A percentile compares a stretch with the other conserved stretches of the same genome.
These are phyloP conservation scores for Acropternis orthonyx DNA, from an alignment of 2,797 vertebrate species.

Conservation along the genomic window DNA sequence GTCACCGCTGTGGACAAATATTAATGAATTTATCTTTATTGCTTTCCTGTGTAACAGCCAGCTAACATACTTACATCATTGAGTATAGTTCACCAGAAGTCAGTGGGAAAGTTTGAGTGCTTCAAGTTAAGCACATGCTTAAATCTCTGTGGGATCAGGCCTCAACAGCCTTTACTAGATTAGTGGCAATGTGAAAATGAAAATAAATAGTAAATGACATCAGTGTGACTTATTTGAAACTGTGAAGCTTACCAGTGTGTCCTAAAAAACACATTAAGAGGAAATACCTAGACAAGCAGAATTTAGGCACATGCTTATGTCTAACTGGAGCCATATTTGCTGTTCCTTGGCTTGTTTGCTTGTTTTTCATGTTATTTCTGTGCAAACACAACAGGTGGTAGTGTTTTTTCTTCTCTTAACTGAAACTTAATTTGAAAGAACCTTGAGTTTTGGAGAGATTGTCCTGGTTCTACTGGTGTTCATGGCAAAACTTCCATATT, in stretches of 20 bases:
- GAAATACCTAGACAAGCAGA: neutral
- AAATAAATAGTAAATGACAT: neutral
- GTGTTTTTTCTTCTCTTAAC: neutral
- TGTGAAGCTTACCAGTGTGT: neutral
- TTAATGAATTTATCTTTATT: slow-evolving; percentile 15
- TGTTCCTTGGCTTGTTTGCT: neutral
- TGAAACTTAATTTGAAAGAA: neutral
- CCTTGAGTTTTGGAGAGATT: neutral
- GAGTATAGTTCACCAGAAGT: neutral
- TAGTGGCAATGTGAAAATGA: neutral
- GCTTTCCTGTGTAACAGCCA: neutral
- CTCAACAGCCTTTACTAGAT: neutral
- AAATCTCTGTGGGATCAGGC: neutral
- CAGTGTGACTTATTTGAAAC: neutral
- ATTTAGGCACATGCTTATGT: neutral
- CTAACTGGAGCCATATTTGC: neutral
- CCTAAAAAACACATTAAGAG: neutral
- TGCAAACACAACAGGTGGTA: neutral
- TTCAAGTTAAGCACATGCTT: neutral
- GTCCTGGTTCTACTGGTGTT: neutral
- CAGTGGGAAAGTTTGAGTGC: neutral
- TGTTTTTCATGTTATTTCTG: neutral
- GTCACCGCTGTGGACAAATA: neutral
- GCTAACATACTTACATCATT: neutral
- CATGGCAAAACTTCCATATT: neutral